phyloP scores from a whole-genome alignment of 1,140 invertebrate genomes.

The Formica exsecta region DNA sequence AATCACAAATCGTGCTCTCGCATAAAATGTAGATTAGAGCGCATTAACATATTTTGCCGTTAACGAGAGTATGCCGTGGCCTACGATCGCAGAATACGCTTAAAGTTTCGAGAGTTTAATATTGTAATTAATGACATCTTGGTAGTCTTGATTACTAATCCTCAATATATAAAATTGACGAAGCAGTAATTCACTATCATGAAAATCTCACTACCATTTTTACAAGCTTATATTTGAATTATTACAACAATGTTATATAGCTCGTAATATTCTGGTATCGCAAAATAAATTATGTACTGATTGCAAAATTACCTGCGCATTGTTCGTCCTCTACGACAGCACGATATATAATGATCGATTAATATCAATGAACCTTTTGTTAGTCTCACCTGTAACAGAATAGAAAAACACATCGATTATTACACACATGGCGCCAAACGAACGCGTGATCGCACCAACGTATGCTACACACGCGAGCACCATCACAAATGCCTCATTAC shows the following conservation, averaged over 20 bases:
- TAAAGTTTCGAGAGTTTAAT: slow-evolving; percentile 7
- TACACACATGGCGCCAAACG: slow-evolving; percentile 58
- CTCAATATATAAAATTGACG: neutral
- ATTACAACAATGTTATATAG: neutral
- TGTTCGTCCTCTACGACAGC: neutral
- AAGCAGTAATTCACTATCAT: neutral
- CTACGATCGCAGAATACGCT: slow-evolving; percentile 9
- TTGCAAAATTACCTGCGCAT: slow-evolving; percentile 37
- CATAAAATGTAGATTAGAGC: slow-evolving; percentile 76
- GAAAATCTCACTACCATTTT: neutral
- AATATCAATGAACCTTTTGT: slow-evolving; percentile 72
- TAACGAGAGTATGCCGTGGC: slow-evolving; percentile 40
- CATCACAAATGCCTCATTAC: slow-evolving; percentile 75
- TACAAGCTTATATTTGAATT: neutral
- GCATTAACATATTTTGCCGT: slow-evolving; percentile 71
- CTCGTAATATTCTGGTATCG: neutral
- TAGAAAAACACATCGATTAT: slow-evolving; percentile 64
- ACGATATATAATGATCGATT: slow-evolving; percentile 46
- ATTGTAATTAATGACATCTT: neutral
- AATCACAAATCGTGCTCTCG: slow-evolving; percentile 72
- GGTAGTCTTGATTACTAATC: neutral
- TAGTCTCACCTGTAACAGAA: slow-evolving; percentile 73
- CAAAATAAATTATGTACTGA: neutral
- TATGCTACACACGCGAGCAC: slow-evolving; percentile 44
- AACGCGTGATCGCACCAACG: slow-evolving; percentile 70